Conservation (phyloP, 2,888 invertebrate species). For the Scaptomyza parva region DNA sequence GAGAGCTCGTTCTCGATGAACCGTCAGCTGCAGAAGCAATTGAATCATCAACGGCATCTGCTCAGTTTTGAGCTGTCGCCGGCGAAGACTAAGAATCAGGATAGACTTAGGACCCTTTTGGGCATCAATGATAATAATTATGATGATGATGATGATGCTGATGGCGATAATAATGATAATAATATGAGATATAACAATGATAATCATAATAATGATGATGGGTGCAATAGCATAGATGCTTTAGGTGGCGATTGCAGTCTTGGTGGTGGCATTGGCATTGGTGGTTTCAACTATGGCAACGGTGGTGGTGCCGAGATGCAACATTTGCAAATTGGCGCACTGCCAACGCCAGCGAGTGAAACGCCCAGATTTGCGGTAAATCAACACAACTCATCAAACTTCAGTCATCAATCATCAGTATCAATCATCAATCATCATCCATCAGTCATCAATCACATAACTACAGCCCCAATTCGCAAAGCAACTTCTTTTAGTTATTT, state of each 20-base stretch:
- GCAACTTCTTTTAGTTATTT: background rate
- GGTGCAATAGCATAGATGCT: conserved; percentile 71
- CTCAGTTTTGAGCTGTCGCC: conserved; percentile 85
- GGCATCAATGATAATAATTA: conserved; percentile 80
- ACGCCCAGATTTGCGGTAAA: conserved; percentile 85
- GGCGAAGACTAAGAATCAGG: conserved; percentile 84
- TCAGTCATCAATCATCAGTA: conserved; percentile 24
- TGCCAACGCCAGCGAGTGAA: conserved; percentile 85
- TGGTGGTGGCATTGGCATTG: conserved; percentile 26
- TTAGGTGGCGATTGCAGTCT: conserved; percentile 45
- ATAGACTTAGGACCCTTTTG: conserved; percentile 84
- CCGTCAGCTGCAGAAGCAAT: conserved; percentile 85
- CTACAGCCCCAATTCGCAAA: conserved; percentile 1
- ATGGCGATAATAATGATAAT: conserved; percentile 77
- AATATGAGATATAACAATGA: conserved; percentile 66
- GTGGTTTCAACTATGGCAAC: conserved; percentile 53
- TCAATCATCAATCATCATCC: conserved; percentile 20
- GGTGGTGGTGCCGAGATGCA: conserved; percentile 82
- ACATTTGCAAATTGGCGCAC: conserved; percentile 84
- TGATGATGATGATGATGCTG: conserved; percentile 78
- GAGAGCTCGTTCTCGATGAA: conserved; percentile 84
- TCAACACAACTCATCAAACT: conserved; percentile 68
- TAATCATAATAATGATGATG: conserved; percentile 80
- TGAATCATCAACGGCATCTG: conserved; percentile 85
- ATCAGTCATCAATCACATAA: conserved; percentile 18